Percentiles rank a stretch among this genome's conserved stretches.
These are phyloP conservation scores for Siderastrea radians DNA, from an alignment of 92 coral and sea anemone genomes.

Conservation along the genomic window DNA sequence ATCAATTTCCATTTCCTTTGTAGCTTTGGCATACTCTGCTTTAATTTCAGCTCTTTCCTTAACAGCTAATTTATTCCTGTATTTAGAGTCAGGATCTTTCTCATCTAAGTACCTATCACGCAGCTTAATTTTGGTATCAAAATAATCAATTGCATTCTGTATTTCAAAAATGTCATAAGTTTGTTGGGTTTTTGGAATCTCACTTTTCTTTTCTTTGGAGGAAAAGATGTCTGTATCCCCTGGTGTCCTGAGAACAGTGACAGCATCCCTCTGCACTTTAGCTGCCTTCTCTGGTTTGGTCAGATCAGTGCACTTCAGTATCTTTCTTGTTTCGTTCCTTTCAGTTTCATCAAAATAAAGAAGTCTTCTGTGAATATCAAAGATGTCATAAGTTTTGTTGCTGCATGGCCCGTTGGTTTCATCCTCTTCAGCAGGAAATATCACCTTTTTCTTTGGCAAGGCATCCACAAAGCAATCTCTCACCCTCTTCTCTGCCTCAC, in stretches of 20 bases:
- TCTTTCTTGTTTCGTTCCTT: no score
- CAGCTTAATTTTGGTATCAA: neutral
- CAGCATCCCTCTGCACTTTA: neutral
- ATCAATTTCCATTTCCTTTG: neutral
- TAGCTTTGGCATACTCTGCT: neutral
- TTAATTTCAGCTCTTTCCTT: no score
- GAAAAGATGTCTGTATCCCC: neutral
- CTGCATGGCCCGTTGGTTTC: neutral
- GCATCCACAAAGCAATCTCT: neutral
- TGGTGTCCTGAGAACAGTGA: neutral
- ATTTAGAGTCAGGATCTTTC: neutral
- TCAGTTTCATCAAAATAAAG: neutral
- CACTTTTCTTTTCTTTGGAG: neutral
- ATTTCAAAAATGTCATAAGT: slow-evolving; percentile 15
- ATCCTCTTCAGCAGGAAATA: neutral
- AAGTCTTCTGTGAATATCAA: neutral
- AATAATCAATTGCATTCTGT: neutral
- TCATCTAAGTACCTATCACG: neutral
- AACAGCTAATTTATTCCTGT: no score
- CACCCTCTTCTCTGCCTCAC: slow-evolving; percentile 2
- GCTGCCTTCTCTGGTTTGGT: neutral
- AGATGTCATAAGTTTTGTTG: neutral
- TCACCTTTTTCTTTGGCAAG: neutral
- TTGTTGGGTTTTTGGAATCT: neutral
- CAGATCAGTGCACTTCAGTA: no score